A percentile compares a stretch with the other conserved stretches of the same genome.
Conservation (phyloP, 2,797 vertebrate species). For the Danio tinwini region DNA sequence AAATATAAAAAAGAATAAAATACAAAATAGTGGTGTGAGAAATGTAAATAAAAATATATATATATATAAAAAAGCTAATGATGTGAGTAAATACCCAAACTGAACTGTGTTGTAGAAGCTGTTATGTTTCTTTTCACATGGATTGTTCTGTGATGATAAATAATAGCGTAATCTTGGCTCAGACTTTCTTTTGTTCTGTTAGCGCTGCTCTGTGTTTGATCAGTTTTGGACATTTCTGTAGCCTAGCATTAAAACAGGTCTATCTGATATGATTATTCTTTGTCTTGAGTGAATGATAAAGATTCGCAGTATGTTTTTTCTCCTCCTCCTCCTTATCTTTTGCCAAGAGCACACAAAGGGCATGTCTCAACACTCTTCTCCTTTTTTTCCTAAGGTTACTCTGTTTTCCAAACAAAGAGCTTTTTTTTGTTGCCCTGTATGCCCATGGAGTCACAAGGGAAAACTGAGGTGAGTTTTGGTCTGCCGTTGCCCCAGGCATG, state of each 20-base stretch:
- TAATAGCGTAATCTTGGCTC: not conserved
- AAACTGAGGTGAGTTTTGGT: slow-evolving; percentile 22
- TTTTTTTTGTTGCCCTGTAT: slow-evolving; percentile 35
- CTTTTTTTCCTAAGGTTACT: slow-evolving; percentile 47
- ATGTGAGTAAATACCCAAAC: not conserved
- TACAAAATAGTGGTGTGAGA: too few relatives aligned
- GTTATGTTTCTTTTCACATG: not conserved
- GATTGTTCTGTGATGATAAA: slow-evolving; percentile 4
- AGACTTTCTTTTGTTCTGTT: not conserved
- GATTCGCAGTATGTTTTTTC: slow-evolving; percentile 1
- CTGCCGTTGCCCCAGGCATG: slow-evolving; percentile 17
- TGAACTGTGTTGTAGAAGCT: not conserved
- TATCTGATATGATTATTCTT: not conserved
- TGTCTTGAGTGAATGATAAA: slow-evolving; percentile 13
- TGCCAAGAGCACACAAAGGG: slow-evolving; percentile 55
- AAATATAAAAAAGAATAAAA: too few relatives aligned
- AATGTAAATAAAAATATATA: too few relatives aligned
- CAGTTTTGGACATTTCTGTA: slow-evolving; percentile 2
- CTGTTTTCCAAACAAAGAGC: slow-evolving; percentile 54
- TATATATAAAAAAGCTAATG: not conserved
- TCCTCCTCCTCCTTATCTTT: slow-evolving; percentile 33
- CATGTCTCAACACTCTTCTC: slow-evolving; percentile 44
- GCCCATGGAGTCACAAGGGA: slow-evolving; percentile 27
- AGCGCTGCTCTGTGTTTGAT: not conserved
- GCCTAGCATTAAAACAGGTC: not conserved